A percentile compares a stretch with the other conserved stretches of the same genome.
phyloP scores from a whole-genome alignment of 2,797 vertebrate genomes.

The Rhinoraja longicauda region DNA sequence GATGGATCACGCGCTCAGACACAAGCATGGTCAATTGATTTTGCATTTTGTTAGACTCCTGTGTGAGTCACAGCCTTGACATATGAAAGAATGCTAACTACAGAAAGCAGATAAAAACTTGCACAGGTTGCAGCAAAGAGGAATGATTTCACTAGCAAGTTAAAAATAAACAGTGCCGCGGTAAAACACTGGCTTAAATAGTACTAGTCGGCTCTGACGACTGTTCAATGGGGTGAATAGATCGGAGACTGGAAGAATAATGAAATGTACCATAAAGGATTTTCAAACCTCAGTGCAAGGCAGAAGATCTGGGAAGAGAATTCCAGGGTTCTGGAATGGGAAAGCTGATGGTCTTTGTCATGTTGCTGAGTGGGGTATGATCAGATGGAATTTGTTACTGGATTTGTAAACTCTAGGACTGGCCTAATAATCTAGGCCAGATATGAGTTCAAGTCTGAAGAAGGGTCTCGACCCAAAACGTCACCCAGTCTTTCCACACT shows the following conservation, averaged over 20 bases:
- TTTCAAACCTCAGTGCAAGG: background rate
- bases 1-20: background rate
- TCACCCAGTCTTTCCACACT: too few species aligned
- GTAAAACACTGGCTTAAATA: background rate
- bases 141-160: background rate
- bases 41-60: background rate
- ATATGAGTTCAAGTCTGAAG: too few species aligned
- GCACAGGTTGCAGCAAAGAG: background rate
- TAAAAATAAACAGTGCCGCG: background rate
- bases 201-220: background rate
- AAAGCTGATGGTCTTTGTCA: background rate
- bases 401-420: too few species aligned
- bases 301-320: background rate
- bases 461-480: too few species aligned
- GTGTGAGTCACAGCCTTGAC: background rate
- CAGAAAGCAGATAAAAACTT: background rate
- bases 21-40: constrained; percentile 12
- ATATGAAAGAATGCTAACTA: background rate
- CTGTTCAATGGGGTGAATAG: background rate
- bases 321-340: background rate
- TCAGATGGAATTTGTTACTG: too few species aligned
- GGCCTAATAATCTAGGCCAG: too few species aligned
- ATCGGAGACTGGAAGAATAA: background rate
- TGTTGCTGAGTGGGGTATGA: background rate
- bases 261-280: background rate